phyloP scores from a whole-genome alignment of 1,140 invertebrate species.

The Eriosoma lanigerum region DNA sequence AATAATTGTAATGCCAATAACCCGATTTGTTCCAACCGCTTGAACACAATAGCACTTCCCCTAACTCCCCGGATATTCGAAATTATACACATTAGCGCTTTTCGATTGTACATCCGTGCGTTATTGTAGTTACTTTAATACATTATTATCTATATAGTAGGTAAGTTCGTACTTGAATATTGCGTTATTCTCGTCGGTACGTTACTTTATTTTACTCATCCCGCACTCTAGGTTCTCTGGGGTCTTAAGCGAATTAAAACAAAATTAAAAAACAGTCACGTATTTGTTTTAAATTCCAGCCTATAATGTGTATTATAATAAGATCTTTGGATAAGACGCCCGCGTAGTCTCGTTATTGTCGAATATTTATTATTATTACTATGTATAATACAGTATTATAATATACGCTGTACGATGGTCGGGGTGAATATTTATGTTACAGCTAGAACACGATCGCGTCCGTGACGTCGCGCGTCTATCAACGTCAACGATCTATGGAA shows the following conservation, averaged over 20 bases:
- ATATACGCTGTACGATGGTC: too few species aligned
- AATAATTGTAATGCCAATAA: slow-evolving; percentile 23
- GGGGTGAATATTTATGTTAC: too few species aligned
- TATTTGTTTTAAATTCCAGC: slow-evolving; percentile 2
- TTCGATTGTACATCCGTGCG: slow-evolving; percentile 7
- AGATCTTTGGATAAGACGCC: slow-evolving; percentile 2
- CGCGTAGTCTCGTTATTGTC: not conserved
- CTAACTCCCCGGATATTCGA: slow-evolving; percentile 34
- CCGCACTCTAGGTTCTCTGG: not conserved
- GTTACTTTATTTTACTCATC: slow-evolving; percentile 8
- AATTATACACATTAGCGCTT: slow-evolving; percentile 46
- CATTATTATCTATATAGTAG: too few species aligned
- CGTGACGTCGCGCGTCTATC: too few species aligned
- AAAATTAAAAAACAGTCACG: slow-evolving; percentile 16
- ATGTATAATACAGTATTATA: too few species aligned
- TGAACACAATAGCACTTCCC: slow-evolving; percentile 41
- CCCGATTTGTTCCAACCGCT: slow-evolving; percentile 44
- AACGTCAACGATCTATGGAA: too few species aligned
- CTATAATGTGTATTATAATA: not conserved
- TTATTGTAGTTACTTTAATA: too few species aligned
- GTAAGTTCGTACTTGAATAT: slow-evolving; percentile 3
- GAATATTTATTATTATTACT: too few species aligned
- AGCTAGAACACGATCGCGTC: too few species aligned
- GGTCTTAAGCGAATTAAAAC: not conserved
- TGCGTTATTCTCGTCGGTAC: slow-evolving; percentile 12